A percentile compares a stretch with the other conserved stretches of the same genome.
phyloP scores from a whole-genome alignment of 2,797 vertebrate genomes.

The Psittacula derbiana region DNA sequence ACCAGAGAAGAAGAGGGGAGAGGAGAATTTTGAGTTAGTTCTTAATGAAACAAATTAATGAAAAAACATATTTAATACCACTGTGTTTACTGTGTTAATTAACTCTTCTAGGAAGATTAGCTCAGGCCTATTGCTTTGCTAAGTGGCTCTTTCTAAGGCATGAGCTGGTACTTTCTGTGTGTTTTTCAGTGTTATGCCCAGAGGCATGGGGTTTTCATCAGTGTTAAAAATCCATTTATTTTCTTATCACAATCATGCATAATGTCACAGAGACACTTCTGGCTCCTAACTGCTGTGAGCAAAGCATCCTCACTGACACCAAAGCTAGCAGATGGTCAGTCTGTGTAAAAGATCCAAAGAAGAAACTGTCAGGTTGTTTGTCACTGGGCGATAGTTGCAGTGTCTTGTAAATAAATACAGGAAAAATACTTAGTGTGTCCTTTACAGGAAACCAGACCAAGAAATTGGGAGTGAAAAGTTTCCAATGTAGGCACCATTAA shows the following conservation, averaged over 20 bases:
- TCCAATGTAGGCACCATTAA: background rate
- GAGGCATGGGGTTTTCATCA: background rate
- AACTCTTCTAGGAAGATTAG: background rate
- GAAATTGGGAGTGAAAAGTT: background rate
- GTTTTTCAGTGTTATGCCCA: no score
- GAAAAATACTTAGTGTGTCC: background rate
- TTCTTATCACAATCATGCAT: background rate
- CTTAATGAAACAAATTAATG: background rate
- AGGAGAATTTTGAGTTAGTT: background rate
- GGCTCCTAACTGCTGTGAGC: fast-evolving
- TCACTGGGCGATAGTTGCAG: background rate
- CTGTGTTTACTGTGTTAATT: background rate
- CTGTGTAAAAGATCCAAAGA: background rate
- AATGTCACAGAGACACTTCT: background rate
- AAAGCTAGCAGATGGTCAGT: background rate
- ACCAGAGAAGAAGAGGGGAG: background rate
- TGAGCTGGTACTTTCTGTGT: fast-evolving
- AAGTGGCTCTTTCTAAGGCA: background rate
- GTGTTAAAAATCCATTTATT: background rate
- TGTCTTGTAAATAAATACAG: background rate
- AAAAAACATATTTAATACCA: background rate
- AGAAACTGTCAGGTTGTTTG: background rate
- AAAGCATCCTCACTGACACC: background rate
- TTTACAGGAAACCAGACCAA: background rate
- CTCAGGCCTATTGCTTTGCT: background rate